Conservation (phyloP, 2,113 vertebrate genomes). For the Oryzias woworae region DNA sequence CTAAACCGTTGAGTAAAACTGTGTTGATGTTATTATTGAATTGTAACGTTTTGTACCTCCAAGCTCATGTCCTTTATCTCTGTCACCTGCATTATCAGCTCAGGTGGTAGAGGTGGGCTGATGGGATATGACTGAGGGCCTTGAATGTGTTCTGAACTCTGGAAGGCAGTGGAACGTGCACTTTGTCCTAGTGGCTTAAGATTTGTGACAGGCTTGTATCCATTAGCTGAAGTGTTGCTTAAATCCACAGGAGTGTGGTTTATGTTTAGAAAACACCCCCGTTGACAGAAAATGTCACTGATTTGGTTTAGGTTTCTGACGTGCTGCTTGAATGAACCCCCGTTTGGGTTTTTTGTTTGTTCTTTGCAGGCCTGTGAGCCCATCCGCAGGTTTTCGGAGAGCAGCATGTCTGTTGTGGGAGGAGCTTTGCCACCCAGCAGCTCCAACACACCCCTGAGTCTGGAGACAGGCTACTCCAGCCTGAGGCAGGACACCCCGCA, state of each 20-base stretch:
- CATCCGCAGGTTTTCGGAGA: slow-evolving; percentile 84
- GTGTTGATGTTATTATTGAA: slow-evolving; percentile 1
- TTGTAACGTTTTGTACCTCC: slow-evolving; percentile 7
- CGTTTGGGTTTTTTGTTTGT: slow-evolving; percentile 24
- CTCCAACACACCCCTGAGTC: slow-evolving; percentile 88
- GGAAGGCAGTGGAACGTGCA: slow-evolving; percentile 36
- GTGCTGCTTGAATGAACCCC: not conserved
- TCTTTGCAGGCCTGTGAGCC: slow-evolving; percentile 76
- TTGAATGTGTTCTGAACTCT: slow-evolving; percentile 21
- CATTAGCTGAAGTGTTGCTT: not conserved
- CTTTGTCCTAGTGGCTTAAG: slow-evolving; percentile 26
- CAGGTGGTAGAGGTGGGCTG: slow-evolving; percentile 49
- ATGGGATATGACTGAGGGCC: slow-evolving; percentile 28
- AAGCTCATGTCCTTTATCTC: slow-evolving; percentile 17
- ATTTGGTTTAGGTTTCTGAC: not conserved
- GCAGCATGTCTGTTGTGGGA: slow-evolving; percentile 74
- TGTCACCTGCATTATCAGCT: slow-evolving; percentile 44
- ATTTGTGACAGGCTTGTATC: slow-evolving; percentile 5
- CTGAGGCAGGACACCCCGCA: slow-evolving; percentile 91
- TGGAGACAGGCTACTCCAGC: slow-evolving; percentile 96
- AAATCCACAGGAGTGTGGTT: no score
- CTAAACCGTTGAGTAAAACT: not conserved
- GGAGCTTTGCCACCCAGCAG: slow-evolving; percentile 84
- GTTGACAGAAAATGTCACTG: no score
- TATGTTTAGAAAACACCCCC: no score